Conservation (phyloP, 2,113 vertebrate genomes). For the Haplochromis vanheusdeni region DNA sequence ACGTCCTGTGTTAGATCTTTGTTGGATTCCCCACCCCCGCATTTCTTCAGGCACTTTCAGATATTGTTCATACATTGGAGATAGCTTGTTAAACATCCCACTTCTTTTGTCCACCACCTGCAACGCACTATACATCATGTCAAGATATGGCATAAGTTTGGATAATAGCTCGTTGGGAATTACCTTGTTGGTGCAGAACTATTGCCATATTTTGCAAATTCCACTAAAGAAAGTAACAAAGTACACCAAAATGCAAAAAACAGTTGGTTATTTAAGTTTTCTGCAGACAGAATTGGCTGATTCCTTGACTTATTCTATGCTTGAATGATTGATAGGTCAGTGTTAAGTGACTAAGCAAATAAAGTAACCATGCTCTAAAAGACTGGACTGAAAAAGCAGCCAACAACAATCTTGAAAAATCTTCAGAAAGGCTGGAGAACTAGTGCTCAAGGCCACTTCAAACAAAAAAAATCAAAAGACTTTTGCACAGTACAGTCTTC, state of each 20-base stretch:
- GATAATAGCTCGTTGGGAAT: not conserved
- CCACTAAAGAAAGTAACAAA: not conserved
- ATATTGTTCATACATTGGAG: not conserved
- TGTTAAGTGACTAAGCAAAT: not conserved
- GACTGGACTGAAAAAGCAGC: not conserved
- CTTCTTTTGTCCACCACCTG: not conserved
- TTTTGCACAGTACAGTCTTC: not conserved
- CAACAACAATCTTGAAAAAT: not conserved
- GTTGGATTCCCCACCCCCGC: not conserved
- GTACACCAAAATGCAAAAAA: not conserved
- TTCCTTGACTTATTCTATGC: not conserved
- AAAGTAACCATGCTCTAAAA: not conserved
- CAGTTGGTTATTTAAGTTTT: not conserved
- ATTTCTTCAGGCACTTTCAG: not conserved
- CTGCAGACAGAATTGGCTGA: not conserved
- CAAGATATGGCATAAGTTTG: not conserved
- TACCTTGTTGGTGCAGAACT: not conserved
- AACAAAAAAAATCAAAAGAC: not conserved
- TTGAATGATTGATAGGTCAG: not conserved
- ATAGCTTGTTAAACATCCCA: not conserved
- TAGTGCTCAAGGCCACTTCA: not conserved
- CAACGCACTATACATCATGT: not conserved
- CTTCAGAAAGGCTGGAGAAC: not conserved
- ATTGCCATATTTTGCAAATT: not conserved
- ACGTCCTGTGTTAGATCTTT: not conserved